phyloP scores from a whole-genome alignment of 2,888 invertebrate species.

The Abrostola tripartita region DNA sequence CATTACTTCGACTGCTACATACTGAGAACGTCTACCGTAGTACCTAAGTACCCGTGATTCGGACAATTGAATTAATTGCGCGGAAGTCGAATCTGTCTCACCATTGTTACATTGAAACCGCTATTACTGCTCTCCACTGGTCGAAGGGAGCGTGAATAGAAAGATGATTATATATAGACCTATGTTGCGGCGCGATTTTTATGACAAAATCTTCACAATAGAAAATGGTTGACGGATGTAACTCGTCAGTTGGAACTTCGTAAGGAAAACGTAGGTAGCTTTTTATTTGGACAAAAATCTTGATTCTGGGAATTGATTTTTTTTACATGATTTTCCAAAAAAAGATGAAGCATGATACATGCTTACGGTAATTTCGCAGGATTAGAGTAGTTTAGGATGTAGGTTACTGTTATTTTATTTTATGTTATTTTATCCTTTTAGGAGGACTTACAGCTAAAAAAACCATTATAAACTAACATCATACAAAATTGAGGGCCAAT shows the following conservation, averaged over 20 bases:
- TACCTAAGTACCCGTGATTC: constrained; percentile 25
- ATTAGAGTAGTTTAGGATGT: constrained; percentile 28
- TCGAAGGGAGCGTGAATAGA: constrained; percentile 22
- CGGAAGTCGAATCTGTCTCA: constrained; percentile 47
- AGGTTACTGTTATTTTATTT: constrained; percentile 42
- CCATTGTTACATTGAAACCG: constrained; percentile 51
- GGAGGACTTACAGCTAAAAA: no score
- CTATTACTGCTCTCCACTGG: constrained; percentile 29
- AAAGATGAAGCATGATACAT: no score
- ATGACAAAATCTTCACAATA: constrained; percentile 5
- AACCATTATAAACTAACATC: no score
- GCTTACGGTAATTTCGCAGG: no score
- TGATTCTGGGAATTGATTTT: no score
- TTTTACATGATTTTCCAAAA: no score
- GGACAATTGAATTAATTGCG: constrained; percentile 51
- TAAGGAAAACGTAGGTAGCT: no score
- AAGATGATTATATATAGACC: constrained; percentile 25
- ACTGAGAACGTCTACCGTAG: background rate
- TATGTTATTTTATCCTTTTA: no score
- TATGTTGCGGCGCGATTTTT: constrained; percentile 6
- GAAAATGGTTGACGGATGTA: constrained; percentile 2
- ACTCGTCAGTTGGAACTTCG: background rate
- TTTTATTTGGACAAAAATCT: no score
- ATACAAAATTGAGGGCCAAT: no score
- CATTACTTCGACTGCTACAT: background rate